Conservation (phyloP, 1,140 invertebrate species). For the Venturia canescens region DNA sequence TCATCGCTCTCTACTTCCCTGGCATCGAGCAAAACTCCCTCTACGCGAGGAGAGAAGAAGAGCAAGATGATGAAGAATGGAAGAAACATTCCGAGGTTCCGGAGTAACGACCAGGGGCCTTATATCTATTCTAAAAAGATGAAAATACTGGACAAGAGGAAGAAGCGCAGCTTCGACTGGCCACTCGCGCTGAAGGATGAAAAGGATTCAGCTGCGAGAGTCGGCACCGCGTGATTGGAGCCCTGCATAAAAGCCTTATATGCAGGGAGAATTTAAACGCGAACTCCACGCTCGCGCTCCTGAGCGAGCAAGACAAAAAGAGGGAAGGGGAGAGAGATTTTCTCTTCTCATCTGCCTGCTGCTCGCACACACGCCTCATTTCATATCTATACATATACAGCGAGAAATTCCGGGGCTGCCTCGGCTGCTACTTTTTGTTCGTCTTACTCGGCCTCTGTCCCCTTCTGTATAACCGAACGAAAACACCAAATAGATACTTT, state of each 20-base stretch:
- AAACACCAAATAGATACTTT: slow-evolving; percentile 69
- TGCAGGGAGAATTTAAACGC: slow-evolving; percentile 26
- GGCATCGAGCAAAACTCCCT: no score
- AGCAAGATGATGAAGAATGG: not conserved
- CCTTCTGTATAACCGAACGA: slow-evolving; percentile 50
- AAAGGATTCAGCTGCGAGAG: slow-evolving; percentile 19
- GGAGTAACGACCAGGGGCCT: slow-evolving; percentile 9
- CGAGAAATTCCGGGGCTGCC: slow-evolving; percentile 54
- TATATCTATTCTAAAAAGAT: not conserved
- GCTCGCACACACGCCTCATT: slow-evolving; percentile 46
- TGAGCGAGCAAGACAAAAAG: not conserved
- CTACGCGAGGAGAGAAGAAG: not conserved
- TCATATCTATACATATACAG: slow-evolving; percentile 50
- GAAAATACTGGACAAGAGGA: slow-evolving; percentile 5
- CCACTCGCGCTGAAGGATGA: slow-evolving; percentile 19
- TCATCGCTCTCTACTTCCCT: not conserved
- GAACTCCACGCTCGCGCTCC: not conserved
- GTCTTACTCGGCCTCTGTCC: slow-evolving; percentile 47
- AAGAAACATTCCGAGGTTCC: not conserved
- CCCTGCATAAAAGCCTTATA: slow-evolving; percentile 15
- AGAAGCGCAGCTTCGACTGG: slow-evolving; percentile 32
- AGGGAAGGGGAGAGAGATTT: not conserved
- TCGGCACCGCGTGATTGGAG: slow-evolving; percentile 41
- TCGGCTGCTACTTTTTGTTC: slow-evolving; percentile 59
- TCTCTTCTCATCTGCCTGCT: not conserved